Percentiles rank a stretch among this genome's conserved stretches.
Conservation (phyloP, 2,113 vertebrate species). For the Cervus canadensis region DNA sequence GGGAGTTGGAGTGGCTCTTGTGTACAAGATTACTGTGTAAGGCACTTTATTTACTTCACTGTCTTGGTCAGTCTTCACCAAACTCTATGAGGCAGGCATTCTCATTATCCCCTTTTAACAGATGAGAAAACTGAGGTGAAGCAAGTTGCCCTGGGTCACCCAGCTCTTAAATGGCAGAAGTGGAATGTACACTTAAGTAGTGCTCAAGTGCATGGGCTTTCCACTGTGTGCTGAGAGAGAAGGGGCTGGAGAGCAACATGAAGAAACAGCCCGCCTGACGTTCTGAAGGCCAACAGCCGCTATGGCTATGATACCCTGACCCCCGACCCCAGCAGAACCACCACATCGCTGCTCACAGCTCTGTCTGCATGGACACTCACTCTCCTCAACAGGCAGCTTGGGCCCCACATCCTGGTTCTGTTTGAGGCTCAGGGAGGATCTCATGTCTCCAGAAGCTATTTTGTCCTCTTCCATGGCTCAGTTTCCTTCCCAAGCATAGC, state of each 20-base stretch:
- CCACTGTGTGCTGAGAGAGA: neutral
- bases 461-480: neutral
- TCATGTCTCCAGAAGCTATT: neutral
- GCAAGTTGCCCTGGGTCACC: neutral
- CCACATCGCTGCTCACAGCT: accelerated
- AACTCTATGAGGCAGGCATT: neutral
- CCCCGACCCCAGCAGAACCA: neutral
- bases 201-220: neutral
- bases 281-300: neutral
- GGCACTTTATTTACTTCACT: neutral
- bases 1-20: neutral
- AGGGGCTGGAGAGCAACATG: neutral
- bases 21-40: neutral
- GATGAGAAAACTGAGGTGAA: neutral
- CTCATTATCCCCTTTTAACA: neutral
- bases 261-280: neutral
- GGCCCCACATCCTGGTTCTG: constrained; percentile 88
- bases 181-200: neutral
- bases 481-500: neutral
- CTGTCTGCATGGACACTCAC: constrained; percentile 85
- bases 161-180: neutral
- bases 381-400: constrained; percentile 88
- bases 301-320: neutral
- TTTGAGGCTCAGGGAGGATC: constrained; percentile 85
- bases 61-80: neutral